phyloP scores from a whole-genome alignment of 92 coral and sea anemone genomes.

The Pocillopora meandrina region DNA sequence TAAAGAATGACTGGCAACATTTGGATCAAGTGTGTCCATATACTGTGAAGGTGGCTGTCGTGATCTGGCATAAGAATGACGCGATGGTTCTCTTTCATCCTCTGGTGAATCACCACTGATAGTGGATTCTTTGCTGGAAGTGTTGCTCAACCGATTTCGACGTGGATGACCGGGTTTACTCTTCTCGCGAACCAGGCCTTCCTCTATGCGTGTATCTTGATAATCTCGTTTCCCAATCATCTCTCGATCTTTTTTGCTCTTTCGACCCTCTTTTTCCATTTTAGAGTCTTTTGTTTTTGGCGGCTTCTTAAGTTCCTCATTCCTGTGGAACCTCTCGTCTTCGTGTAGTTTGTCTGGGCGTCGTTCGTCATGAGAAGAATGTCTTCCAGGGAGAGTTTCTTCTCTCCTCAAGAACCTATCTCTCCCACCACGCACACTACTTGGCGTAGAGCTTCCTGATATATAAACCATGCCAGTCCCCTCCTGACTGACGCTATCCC shows the following conservation, averaged over 20 bases:
- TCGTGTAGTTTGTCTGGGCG: background rate
- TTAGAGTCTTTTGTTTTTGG: background rate
- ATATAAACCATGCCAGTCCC: constrained; percentile 66
- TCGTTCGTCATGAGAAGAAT: constrained; percentile 22
- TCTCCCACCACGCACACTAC: constrained; percentile 64
- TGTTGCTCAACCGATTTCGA: background rate
- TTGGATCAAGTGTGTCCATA: constrained; percentile 16
- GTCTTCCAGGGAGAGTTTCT: constrained; percentile 21
- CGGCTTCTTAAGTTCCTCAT: constrained; percentile 11
- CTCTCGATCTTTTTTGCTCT: constrained; percentile 5
- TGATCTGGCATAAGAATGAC: background rate
- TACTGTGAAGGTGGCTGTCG: background rate
- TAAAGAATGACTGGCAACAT: background rate
- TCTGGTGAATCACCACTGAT: background rate
- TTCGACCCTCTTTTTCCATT: constrained; percentile 4
- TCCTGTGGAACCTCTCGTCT: background rate
- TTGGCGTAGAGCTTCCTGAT: constrained; percentile 84
- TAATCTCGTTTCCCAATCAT: background rate
- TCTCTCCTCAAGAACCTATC: constrained; percentile 31
- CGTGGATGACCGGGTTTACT: background rate
- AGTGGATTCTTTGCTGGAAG: background rate
- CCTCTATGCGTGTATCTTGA: constrained; percentile 5
- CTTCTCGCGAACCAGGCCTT: background rate
- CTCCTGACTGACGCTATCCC: constrained; percentile 36
- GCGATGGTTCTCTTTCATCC: background rate